Evolutionary conservation across 2,797 vertebrate genomes (phyloP).

Genomic region (Danionella dracula): DNA sequence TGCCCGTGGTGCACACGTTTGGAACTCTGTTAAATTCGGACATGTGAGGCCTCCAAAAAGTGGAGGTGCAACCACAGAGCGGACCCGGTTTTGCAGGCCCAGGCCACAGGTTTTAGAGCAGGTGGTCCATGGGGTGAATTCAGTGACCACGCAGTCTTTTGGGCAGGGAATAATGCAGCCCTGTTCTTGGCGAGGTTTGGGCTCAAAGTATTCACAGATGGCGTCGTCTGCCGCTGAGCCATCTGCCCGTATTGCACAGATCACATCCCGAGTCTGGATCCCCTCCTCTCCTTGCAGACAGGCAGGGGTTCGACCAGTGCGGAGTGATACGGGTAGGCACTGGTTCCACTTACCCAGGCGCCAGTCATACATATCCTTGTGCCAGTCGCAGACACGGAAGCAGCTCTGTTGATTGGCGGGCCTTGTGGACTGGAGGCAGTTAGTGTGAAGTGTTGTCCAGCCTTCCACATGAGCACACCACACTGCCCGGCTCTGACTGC

Average conservation of each 20-base stretch:
- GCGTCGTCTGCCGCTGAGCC: slow-evolving; percentile 75
- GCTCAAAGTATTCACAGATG: slow-evolving; percentile 97
- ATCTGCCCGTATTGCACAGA: slow-evolving; percentile 79
- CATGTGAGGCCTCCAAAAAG: slow-evolving; percentile 83
- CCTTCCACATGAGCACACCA: slow-evolving; percentile 96
- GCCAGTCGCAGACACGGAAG: slow-evolving; percentile 95
- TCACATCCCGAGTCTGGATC: slow-evolving; percentile 86
- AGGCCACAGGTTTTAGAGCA: slow-evolving; percentile 90
- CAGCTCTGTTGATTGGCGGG: slow-evolving; percentile 92
- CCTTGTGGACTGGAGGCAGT: slow-evolving; percentile 81
- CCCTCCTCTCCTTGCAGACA: slow-evolving; percentile 88
- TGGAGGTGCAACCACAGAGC: slow-evolving; percentile 81
- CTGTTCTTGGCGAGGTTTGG: slow-evolving; percentile 89
- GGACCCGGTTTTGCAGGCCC: slow-evolving; percentile 84
- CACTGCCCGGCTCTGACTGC: slow-evolving; percentile 89
- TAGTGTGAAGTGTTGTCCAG: slow-evolving; percentile 91
- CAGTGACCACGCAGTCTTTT: slow-evolving; percentile 87
- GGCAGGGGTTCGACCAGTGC: slow-evolving; percentile 56
- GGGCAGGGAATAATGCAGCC: slow-evolving; percentile 93
- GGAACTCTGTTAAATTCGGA: slow-evolving; percentile 91
- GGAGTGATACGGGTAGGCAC: slow-evolving; percentile 80
- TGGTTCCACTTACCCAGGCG: slow-evolving; percentile 82
- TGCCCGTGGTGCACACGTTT: slow-evolving; percentile 75
- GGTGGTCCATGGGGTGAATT: slow-evolving; percentile 87
- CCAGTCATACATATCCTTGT: slow-evolving; percentile 94